A percentile compares a stretch with the other conserved stretches of the same genome.
phyloP scores from a whole-genome alignment of 2,113 vertebrate genomes.

The Neotoma lepida region DNA sequence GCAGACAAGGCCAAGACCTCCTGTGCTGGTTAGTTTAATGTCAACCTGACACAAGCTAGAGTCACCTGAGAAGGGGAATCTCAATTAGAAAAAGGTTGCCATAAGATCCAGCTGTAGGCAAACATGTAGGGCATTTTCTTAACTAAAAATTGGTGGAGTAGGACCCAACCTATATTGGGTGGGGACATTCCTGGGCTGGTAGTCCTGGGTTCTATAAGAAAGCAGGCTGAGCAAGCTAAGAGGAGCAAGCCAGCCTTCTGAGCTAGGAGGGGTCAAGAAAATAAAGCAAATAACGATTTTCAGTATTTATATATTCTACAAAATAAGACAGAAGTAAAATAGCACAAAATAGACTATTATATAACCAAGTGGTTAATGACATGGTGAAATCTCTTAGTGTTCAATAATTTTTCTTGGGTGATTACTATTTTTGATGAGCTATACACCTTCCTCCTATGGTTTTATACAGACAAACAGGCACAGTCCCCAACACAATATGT shows the following conservation, averaged over 20 bases:
- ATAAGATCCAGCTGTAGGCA: not conserved
- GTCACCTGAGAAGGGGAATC: not conserved
- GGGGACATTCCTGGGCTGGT: not conserved
- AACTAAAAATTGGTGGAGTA: not conserved
- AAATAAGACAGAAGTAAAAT: conserved; percentile 45
- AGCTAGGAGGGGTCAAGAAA: not conserved
- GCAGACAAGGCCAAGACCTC: not conserved
- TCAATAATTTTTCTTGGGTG: conserved; percentile 8
- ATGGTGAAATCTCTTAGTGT: not conserved
- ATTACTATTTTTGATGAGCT: not conserved
- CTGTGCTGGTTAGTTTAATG: not conserved
- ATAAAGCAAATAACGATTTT: not conserved
- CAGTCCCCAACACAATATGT: not conserved
- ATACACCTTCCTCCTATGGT: not conserved
- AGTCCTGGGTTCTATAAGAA: not conserved
- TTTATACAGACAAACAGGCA: not conserved
- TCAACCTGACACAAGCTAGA: not conserved
- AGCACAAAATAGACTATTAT: not conserved
- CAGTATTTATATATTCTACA: conserved; percentile 11
- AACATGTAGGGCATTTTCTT: not conserved
- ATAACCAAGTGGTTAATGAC: not conserved
- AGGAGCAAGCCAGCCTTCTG: not conserved
- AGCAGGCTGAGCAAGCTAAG: not conserved
- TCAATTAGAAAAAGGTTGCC: not conserved
- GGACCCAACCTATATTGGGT: not conserved